Percentiles rank a stretch among this genome's conserved stretches.
Conservation (phyloP, 2,113 vertebrate genomes). For the Syrrhaptes paradoxus region DNA sequence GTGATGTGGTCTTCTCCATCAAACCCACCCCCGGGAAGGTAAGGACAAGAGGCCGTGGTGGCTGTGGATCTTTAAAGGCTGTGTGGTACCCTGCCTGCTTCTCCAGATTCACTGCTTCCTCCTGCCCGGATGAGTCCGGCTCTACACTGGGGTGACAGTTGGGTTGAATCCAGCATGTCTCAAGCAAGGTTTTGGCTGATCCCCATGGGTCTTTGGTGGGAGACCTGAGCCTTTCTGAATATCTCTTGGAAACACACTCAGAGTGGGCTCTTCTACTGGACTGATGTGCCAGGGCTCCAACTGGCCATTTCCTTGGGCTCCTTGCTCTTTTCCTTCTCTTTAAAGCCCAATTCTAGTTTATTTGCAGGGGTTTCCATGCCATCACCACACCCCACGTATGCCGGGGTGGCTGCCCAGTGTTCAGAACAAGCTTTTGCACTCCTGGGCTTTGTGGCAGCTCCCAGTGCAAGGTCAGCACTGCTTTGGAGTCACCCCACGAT, state of each 20-base stretch:
- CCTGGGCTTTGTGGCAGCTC: background rate
- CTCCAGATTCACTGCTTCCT: background rate
- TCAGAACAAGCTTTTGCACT: background rate
- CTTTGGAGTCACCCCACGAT: background rate
- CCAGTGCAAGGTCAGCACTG: background rate
- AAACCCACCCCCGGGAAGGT: constrained; percentile 79
- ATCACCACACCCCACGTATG: background rate
- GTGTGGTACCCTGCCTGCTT: background rate
- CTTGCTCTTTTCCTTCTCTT: background rate
- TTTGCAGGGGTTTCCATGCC: background rate
- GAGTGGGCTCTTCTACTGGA: background rate
- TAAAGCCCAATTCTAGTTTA: background rate
- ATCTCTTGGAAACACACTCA: background rate
- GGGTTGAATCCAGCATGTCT: background rate
- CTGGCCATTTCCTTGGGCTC: background rate
- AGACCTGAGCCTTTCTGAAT: background rate
- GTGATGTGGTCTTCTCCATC: constrained; percentile 75
- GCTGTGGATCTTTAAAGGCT: background rate
- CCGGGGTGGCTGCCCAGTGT: background rate
- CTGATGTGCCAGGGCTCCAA: background rate
- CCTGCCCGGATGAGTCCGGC: background rate
- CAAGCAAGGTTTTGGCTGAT: background rate
- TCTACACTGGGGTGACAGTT: background rate
- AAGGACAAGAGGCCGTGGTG: background rate
- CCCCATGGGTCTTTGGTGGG: background rate